phyloP scores from a whole-genome alignment of 53 echinoderm and acorn worm species.

The Henricia sp. region DNA sequence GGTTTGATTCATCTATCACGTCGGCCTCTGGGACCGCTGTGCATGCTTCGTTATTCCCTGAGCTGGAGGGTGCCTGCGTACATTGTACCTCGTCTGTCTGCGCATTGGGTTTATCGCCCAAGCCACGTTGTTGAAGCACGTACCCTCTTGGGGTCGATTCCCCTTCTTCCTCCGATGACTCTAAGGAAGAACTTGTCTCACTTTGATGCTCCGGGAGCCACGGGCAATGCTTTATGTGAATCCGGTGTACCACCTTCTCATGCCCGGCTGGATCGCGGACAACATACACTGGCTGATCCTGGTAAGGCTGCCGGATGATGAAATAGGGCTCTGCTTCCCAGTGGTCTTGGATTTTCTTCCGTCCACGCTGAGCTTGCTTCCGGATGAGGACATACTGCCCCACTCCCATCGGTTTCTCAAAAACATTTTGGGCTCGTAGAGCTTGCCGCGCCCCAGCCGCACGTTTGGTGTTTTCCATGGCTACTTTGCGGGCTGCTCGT shows the following conservation, averaged over 20 bases:
- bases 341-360: conserved; percentile 26
- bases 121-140: background rate
- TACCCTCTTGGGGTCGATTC: background rate
- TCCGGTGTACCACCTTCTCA: conserved; percentile 36
- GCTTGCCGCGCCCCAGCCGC: background rate
- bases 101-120: background rate
- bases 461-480: background rate
- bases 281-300: conserved; percentile 34
- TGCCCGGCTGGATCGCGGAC: background rate
- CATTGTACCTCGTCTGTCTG: background rate
- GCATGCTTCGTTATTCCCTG: background rate
- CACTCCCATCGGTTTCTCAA: conserved; percentile 42
- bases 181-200: background rate
- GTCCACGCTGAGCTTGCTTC: conserved; percentile 27
- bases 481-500: background rate
- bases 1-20: no score
- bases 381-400: conserved; percentile 35
- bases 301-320: conserved; percentile 18
- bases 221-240: conserved; percentile 43
- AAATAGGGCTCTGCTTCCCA: conserved; percentile 42
- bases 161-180: background rate
- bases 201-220: conserved; percentile 15
- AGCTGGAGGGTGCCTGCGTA: background rate
- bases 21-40: no score
- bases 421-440: background rate